phyloP scores from a whole-genome alignment of 2,888 invertebrate genomes.

The Xanthia togata region DNA sequence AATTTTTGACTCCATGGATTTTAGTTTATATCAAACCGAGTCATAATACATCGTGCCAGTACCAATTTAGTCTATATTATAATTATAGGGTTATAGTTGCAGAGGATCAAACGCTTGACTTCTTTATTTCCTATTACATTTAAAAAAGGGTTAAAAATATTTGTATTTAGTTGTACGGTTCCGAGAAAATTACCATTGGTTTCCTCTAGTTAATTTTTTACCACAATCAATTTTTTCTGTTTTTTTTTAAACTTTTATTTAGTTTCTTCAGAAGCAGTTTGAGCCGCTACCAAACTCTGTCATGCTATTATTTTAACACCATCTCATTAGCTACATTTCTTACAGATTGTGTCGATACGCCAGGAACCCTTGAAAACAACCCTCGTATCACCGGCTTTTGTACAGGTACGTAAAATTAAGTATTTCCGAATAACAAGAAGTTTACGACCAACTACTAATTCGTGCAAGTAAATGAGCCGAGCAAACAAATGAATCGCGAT shows the following conservation, averaged over 20 bases:
- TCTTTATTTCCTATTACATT: neutral
- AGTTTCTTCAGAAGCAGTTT: neutral
- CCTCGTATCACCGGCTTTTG: neutral
- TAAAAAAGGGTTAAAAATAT: neutral
- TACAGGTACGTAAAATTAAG: neutral
- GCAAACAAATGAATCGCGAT: slow-evolving; percentile 16
- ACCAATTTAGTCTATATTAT: neutral
- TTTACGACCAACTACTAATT: neutral
- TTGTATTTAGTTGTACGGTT: too few species aligned
- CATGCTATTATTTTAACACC: neutral
- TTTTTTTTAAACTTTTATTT: neutral
- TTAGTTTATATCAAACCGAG: neutral
- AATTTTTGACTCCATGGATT: neutral
- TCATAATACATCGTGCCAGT: neutral
- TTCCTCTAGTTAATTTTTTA: neutral
- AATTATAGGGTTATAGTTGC: too few species aligned
- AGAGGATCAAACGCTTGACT: neutral
- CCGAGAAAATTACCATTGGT: too few species aligned
- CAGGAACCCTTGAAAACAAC: neutral
- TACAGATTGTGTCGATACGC: neutral
- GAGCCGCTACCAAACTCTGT: too few species aligned
- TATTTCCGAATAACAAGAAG: slow-evolving; percentile 19
- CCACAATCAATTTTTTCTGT: neutral
- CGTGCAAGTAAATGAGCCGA: slow-evolving; percentile 10
- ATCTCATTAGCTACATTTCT: too few species aligned